Conservation (phyloP, 2,888 invertebrate genomes). For the Chrysomela aeneicollis region DNA sequence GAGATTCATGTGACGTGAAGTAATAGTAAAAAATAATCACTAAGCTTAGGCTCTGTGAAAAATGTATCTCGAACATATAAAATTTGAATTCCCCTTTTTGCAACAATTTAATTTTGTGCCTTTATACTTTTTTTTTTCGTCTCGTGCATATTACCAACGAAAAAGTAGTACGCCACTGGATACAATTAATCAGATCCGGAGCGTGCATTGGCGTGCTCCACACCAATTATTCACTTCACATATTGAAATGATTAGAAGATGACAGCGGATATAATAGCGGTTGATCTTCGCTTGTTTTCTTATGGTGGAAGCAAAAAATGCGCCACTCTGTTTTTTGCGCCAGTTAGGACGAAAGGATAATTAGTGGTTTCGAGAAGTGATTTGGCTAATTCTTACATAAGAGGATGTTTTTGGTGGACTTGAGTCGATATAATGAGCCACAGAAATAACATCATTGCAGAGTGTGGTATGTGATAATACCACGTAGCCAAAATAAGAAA, state of each 20-base stretch:
- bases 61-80: too few species aligned
- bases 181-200: conserved; percentile 13
- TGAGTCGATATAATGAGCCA: not conserved
- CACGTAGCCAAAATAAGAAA: too few species aligned
- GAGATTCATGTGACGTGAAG: too few species aligned
- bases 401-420: not conserved
- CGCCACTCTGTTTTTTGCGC: not conserved
- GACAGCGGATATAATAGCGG: conserved; percentile 14
- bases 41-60: too few species aligned
- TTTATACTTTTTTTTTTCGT: not conserved
- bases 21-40: too few species aligned
- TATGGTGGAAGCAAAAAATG: not conserved
- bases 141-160: not conserved
- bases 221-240: conserved; percentile 31
- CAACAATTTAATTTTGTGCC: not conserved
- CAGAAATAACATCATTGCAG: too few species aligned
- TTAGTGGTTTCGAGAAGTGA: conserved; percentile 1
- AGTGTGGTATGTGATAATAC: too few species aligned
- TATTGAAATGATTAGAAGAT: conserved; percentile 27
- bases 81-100: too few species aligned
- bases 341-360: not conserved
- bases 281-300: not conserved
- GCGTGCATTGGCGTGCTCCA: conserved; percentile 26
- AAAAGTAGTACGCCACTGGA: conserved; percentile 11
- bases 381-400: not conserved